Conservation (phyloP, 2,797 vertebrate species). For the Jordanella pulchra region DNA sequence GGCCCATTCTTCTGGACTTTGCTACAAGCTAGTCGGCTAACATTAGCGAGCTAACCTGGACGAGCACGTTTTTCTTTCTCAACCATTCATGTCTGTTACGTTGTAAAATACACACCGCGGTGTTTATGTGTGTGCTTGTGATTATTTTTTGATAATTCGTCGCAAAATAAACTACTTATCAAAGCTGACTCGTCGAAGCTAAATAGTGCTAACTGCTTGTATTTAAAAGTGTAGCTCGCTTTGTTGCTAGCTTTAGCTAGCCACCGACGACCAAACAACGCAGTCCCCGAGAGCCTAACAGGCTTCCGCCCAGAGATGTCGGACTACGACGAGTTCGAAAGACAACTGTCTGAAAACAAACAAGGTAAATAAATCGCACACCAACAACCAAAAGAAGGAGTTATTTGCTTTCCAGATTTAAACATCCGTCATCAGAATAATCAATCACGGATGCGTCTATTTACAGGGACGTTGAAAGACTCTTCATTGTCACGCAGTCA, state of each 20-base stretch:
- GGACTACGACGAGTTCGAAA: conserved; percentile 93
- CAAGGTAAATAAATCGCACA: conserved; percentile 77
- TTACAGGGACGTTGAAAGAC: conserved; percentile 45
- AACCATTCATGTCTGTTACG: conserved; percentile 34
- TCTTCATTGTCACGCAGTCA: conserved; percentile 5
- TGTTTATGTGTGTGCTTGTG: background rate
- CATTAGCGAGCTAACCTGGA: conserved; percentile 64
- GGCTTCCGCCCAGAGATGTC: conserved; percentile 79
- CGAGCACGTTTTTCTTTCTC: conserved; percentile 71
- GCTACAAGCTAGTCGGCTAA: conserved; percentile 66
- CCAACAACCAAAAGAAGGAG: background rate
- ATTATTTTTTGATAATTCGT: background rate
- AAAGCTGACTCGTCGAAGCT: conserved; percentile 12
- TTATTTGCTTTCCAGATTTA: background rate
- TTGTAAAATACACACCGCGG: conserved; percentile 25
- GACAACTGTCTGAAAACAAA: conserved; percentile 91
- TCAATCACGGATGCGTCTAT: conserved; percentile 50
- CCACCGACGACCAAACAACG: conserved; percentile 60
- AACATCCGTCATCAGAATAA: background rate
- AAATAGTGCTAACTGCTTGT: conserved; percentile 26
- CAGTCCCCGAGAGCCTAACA: conserved; percentile 47
- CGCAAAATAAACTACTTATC: background rate
- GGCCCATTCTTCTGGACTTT: conserved; percentile 75
- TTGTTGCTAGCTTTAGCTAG: conserved; percentile 74
- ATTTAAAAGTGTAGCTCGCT: conserved; percentile 60